phyloP scores from a whole-genome alignment of 2,888 invertebrate species.

The Epicampocera succincta region DNA sequence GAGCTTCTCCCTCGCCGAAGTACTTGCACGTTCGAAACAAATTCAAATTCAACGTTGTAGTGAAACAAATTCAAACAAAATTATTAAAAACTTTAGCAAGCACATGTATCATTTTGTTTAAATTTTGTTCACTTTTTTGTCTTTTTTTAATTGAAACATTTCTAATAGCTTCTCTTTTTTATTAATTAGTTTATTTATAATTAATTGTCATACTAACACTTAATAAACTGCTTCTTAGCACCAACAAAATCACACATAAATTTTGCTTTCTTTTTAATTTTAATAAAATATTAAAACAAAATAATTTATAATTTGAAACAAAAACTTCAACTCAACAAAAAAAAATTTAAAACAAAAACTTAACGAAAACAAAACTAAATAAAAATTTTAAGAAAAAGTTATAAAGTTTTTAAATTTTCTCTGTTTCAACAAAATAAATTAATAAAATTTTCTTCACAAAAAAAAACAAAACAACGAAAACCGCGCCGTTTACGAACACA shows the following conservation, averaged over 20 bases:
- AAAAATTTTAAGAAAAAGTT: background rate
- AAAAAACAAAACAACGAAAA: background rate
- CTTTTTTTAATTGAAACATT: background rate
- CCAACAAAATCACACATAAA: constrained; percentile 13
- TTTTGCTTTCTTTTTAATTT: no score
- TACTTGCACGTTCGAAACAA: no score
- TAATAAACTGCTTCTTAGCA: constrained; percentile 47
- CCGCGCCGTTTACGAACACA: constrained; percentile 52
- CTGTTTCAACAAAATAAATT: constrained; percentile 17
- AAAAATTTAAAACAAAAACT: constrained; percentile 62
- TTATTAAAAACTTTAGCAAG: no score
- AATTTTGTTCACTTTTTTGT: background rate
- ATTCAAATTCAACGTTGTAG: no score
- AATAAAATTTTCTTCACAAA: background rate
- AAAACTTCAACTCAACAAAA: constrained; percentile 42
- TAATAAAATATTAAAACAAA: constrained; percentile 25
- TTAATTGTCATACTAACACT: constrained; percentile 63
- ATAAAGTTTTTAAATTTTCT: constrained; percentile 3
- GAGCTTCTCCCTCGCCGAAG: no score
- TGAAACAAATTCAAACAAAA: no score
- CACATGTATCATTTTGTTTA: no score
- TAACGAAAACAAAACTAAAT: constrained; percentile 62
- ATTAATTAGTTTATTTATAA: background rate
- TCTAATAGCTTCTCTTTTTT: background rate
- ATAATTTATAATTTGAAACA: background rate